Percentiles rank a stretch among this genome's conserved stretches.
Conservation (phyloP, 2,113 vertebrate genomes). For the Colius striatus region DNA sequence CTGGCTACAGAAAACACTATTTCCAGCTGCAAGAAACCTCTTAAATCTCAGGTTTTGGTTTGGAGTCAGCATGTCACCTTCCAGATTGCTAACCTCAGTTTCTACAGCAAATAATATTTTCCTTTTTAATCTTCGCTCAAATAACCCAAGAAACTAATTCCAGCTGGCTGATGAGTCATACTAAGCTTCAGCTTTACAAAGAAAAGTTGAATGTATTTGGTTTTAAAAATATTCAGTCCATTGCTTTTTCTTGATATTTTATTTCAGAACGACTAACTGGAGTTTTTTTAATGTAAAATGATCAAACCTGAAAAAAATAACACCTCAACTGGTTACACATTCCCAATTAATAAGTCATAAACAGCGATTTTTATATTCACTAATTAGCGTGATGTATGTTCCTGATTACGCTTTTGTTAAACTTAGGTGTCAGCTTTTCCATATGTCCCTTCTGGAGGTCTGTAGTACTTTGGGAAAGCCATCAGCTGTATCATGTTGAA, state of each 20-base stretch:
- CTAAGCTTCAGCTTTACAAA: background rate
- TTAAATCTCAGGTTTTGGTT: background rate
- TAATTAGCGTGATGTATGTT: conserved; percentile 54
- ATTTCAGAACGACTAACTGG: background rate
- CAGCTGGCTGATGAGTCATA: background rate
- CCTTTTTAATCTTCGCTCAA: background rate
- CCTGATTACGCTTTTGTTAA: conserved; percentile 63
- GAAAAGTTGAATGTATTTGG: background rate
- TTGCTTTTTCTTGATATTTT: background rate
- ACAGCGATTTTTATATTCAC: conserved; percentile 22
- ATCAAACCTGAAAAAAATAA: background rate
- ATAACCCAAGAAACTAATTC: background rate
- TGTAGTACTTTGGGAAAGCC: conserved; percentile 97
- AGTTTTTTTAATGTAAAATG: conserved; percentile 6
- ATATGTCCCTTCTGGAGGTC: conserved; percentile 96
- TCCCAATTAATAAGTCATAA: conserved; percentile 4
- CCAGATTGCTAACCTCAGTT: background rate
- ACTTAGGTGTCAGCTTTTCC: conserved; percentile 94
- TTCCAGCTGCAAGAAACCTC: background rate
- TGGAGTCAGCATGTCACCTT: background rate
- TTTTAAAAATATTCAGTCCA: background rate
- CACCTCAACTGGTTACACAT: conserved; percentile 40
- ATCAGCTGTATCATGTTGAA: conserved; percentile 99
- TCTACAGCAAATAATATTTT: background rate
- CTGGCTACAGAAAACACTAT: background rate